A percentile compares a stretch with the other conserved stretches of the same genome.
These are phyloP conservation scores for Periphyllus acericola DNA, from an alignment of 2,888 invertebrate genomes.

Conservation along the genomic window DNA sequence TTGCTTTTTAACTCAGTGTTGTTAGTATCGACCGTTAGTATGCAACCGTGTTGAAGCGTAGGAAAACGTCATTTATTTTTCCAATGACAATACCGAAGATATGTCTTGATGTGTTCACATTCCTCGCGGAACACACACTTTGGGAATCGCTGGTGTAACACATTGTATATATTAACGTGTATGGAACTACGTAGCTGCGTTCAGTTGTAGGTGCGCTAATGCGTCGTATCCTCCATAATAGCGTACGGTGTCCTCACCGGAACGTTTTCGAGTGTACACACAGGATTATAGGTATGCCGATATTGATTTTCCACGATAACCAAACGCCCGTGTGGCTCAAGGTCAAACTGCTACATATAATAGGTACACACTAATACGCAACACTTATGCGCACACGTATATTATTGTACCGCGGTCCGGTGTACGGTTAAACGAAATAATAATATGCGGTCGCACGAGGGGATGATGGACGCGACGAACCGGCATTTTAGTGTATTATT, in stretches of 20 bases:
- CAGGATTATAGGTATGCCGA: slow-evolving; percentile 9
- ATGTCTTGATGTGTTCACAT: no score
- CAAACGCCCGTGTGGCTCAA: slow-evolving; percentile 34
- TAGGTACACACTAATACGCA: background rate
- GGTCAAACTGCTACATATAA: slow-evolving; percentile 19
- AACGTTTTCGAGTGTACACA: background rate
- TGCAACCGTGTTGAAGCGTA: no score
- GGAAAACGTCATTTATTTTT: no score
- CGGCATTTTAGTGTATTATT: background rate
- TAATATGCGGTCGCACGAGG: background rate
- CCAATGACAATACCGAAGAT: no score
- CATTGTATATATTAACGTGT: no score
- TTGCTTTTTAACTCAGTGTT: no score
- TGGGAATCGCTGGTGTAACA: no score
- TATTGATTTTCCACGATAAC: slow-evolving; percentile 59
- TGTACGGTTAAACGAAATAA: background rate
- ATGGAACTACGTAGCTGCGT: background rate
- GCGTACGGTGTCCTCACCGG: background rate
- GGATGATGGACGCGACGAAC: background rate
- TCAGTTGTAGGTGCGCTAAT: background rate
- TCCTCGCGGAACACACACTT: no score
- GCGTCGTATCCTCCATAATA: background rate
- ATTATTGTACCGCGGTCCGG: background rate
- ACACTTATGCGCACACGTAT: no score
- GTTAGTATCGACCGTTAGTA: no score